Conservation (phyloP, 2,888 invertebrate genomes). For the Sesia bembeciformis region DNA sequence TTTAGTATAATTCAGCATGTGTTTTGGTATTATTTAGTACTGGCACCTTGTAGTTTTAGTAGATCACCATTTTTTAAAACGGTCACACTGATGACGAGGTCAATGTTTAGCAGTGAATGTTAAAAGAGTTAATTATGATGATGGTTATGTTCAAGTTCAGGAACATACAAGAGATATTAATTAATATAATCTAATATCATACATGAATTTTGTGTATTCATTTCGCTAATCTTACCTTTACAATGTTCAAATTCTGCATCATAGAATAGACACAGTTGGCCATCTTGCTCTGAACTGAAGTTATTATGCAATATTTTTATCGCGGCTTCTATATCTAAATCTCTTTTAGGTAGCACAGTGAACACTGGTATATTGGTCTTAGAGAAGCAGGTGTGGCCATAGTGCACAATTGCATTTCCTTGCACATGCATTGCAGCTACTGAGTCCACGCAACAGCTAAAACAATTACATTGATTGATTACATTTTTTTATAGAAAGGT, state of each 20-base stretch:
- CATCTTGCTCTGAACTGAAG: slow-evolving; percentile 34
- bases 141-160: too few species aligned
- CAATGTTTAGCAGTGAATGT: too few species aligned
- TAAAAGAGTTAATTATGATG: too few species aligned
- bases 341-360: slow-evolving; percentile 79
- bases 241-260: slow-evolving; percentile 79
- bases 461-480: slow-evolving; percentile 14
- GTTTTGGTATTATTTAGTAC: too few species aligned
- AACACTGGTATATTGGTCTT: slow-evolving; percentile 84
- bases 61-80: too few species aligned
- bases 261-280: slow-evolving; percentile 75
- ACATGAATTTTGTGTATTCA: too few species aligned
- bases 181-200: too few species aligned
- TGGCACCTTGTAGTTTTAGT: too few species aligned
- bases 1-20: too few species aligned
- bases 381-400: slow-evolving; percentile 91
- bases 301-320: slow-evolving; percentile 21
- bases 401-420: slow-evolving; percentile 91
- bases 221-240: slow-evolving; percentile 48
- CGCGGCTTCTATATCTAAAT: slow-evolving; percentile 63
- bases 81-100: too few species aligned
- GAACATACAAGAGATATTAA: too few species aligned
- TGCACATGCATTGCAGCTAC: slow-evolving; percentile 91
- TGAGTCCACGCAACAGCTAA: slow-evolving; percentile 91
- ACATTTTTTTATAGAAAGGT: too few species aligned